Evolutionary conservation across 2,888 invertebrate species (phyloP).

Genomic region (Sinelater perroti): DNA sequence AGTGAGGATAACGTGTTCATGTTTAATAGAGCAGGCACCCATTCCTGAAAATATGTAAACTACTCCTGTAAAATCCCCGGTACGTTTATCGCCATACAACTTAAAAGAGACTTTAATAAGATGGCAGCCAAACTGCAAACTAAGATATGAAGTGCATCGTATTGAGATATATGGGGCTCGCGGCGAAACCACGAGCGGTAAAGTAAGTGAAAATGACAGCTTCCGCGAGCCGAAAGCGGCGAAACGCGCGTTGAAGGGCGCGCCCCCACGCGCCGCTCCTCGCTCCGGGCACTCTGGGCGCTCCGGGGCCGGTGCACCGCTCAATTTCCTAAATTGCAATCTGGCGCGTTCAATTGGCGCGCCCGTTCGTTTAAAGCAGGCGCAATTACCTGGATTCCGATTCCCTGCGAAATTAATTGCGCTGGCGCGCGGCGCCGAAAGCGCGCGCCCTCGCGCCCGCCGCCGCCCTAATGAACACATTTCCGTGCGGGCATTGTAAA

Average conservation of each 20-base stretch:
- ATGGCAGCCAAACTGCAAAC: slow-evolving; percentile 24
- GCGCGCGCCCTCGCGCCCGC: slow-evolving; percentile 6
- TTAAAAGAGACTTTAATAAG: too few relatives aligned
- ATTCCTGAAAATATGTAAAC: too few relatives aligned
- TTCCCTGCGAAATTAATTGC: slow-evolving; percentile 40
- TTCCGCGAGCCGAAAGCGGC: slow-evolving; percentile 41
- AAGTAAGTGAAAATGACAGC: slow-evolving; percentile 54
- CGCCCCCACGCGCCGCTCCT: slow-evolving; percentile 26
- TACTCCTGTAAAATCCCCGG: too few relatives aligned
- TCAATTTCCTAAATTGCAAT: slow-evolving; percentile 52
- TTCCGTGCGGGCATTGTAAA: slow-evolving; percentile 7
- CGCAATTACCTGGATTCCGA: slow-evolving; percentile 45
- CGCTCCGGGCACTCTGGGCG: slow-evolving; percentile 19
- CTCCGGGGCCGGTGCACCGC: slow-evolving; percentile 31
- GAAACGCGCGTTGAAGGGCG: slow-evolving; percentile 37
- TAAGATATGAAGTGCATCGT: slow-evolving; percentile 14
- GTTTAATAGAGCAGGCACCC: too few relatives aligned
- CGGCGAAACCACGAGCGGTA: slow-evolving; percentile 47
- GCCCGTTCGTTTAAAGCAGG: slow-evolving; percentile 49
- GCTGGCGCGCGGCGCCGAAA: slow-evolving; percentile 7
- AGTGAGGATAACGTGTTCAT: too few relatives aligned
- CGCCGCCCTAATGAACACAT: slow-evolving; percentile 15
- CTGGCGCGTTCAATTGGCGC: slow-evolving; percentile 50
- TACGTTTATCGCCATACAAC: too few relatives aligned
- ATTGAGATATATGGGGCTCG: slow-evolving; percentile 45